Evolutionary conservation across 2,797 vertebrate genomes (phyloP).

Genomic region (Acomys russatus): DNA sequence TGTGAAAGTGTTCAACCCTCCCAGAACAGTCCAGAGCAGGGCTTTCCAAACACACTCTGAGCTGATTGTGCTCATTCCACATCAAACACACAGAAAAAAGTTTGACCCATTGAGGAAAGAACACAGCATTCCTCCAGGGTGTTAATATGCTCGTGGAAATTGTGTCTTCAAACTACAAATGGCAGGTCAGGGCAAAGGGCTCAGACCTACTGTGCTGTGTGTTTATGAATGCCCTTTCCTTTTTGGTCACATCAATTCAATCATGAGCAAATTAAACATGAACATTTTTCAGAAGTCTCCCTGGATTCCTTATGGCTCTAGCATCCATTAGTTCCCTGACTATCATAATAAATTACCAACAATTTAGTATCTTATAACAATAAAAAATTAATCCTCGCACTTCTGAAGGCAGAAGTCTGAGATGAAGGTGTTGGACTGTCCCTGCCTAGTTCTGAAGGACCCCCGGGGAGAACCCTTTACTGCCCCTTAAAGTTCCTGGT

Average conservation of each 20-base stretch:
- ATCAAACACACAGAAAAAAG: not conserved
- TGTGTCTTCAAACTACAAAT: not conserved
- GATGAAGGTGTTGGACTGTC: not conserved
- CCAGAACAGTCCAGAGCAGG: not conserved
- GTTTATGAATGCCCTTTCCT: not conserved
- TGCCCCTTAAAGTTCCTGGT: not conserved
- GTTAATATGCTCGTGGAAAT: conserved; percentile 21
- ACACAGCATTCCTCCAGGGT: not conserved
- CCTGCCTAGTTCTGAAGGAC: not conserved
- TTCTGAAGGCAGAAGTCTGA: conserved; percentile 4
- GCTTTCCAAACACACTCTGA: not conserved
- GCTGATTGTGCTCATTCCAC: not conserved
- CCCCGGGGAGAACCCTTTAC: not conserved
- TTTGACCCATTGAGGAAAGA: not conserved
- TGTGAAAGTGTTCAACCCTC: not conserved
- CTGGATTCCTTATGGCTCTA: not conserved
- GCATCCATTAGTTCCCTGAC: not conserved
- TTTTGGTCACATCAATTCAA: not conserved
- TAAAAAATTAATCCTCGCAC: not conserved
- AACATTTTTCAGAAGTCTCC: not conserved
- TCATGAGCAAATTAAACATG: not conserved
- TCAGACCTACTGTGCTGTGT: not conserved
- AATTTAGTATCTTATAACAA: not conserved
- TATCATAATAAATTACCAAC: not conserved
- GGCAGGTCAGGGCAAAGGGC: not conserved